phyloP scores from a whole-genome alignment of 1,140 invertebrate species.

The Lepidurus arcticus region DNA sequence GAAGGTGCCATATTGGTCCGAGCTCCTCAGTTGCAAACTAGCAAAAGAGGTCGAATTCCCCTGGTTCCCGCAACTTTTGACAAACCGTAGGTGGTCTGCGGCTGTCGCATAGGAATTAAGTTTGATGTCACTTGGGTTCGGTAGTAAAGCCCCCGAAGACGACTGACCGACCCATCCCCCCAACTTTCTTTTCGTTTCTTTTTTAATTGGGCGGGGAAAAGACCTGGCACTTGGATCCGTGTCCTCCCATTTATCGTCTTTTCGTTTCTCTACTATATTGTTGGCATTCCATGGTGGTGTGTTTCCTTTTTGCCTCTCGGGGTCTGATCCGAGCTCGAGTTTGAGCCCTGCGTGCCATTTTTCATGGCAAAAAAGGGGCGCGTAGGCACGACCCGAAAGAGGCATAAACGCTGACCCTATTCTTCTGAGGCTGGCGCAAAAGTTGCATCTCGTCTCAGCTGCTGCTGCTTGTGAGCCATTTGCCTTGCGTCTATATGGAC shows the following conservation, averaged over 20 bases:
- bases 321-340: neutral
- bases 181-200: neutral
- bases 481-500: slow-evolving; percentile 14
- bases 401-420: neutral
- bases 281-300: neutral
- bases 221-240: neutral
- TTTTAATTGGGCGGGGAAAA: neutral
- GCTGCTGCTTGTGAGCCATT: slow-evolving; percentile 14
- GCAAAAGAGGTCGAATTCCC: too few species aligned
- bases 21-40: too few species aligned
- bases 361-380: neutral
- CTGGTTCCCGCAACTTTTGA: too few species aligned
- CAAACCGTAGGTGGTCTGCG: too few species aligned
- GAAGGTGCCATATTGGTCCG: too few species aligned
- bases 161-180: neutral
- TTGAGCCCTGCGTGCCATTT: neutral
- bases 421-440: neutral
- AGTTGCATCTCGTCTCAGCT: slow-evolving; percentile 18
- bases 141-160: neutral
- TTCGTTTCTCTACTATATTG: neutral
- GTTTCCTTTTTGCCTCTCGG: neutral
- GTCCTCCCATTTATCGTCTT: neutral
- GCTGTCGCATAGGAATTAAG: too few species aligned
- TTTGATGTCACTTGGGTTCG: neutral
- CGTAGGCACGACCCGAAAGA: slow-evolving; percentile 1